A percentile compares a stretch with the other conserved stretches of the same genome.
These are phyloP conservation scores for Chymomyza amoena DNA, from an alignment of 2,888 invertebrate species.

Conservation along the genomic window DNA sequence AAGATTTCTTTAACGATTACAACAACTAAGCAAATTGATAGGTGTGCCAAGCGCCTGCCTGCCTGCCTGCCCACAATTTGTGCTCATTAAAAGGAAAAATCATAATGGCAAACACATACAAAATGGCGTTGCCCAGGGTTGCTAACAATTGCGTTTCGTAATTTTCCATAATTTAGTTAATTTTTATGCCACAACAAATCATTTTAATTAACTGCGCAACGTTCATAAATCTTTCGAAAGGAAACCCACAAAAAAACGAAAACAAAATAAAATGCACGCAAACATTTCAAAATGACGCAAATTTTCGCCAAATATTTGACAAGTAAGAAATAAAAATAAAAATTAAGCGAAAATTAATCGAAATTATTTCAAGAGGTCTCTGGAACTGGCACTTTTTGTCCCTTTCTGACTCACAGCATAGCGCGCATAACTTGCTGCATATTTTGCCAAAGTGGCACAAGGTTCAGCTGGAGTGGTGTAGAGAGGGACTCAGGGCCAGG, in stretches of 20 bases:
- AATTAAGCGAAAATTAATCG: conserved; percentile 73
- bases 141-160: background rate
- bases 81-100: conserved; percentile 64
- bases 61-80: conserved; percentile 14
- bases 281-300: conserved; percentile 64
- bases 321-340: conserved; percentile 72
- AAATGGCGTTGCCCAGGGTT: conserved; percentile 59
- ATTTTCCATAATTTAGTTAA: conserved; percentile 62
- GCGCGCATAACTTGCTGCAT: conserved; percentile 64
- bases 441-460: conserved; percentile 67
- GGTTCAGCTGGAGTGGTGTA: background rate
- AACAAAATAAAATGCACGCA: background rate
- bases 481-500: conserved; percentile 2
- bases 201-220: conserved; percentile 63
- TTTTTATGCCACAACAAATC: conserved; percentile 31
- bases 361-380: conserved; percentile 51
- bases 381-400: conserved; percentile 3
- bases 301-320: conserved; percentile 55
- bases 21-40: background rate
- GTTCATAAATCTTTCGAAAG: conserved; percentile 54
- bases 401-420: conserved; percentile 42
- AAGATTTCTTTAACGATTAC: background rate
- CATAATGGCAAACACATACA: conserved; percentile 34
- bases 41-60: background rate
- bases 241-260: conserved; percentile 18